Evolutionary conservation across 2,888 invertebrate species (phyloP).

Genomic region (Eremobia ochroleuca): DNA sequence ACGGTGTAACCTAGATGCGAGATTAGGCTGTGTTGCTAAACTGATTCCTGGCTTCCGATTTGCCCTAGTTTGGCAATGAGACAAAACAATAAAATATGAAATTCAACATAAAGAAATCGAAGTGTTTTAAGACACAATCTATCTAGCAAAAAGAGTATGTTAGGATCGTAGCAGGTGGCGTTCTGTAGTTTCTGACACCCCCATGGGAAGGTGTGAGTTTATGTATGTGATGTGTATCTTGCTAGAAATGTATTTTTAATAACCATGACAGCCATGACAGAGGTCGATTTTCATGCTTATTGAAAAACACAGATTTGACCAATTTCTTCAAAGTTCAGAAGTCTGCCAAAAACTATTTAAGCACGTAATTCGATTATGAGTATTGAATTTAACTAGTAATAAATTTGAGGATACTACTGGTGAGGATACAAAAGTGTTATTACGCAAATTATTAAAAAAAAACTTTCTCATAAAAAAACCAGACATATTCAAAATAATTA

Average conservation of each 20-base stretch:
- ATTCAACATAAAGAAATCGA: background rate
- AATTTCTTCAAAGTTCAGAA: background rate
- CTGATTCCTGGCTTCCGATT: background rate
- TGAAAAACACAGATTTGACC: background rate
- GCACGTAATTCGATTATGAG: background rate
- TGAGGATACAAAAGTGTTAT: background rate
- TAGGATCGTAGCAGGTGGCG: background rate
- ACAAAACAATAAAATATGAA: background rate
- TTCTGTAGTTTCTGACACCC: too few species aligned
- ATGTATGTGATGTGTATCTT: background rate
- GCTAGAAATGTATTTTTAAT: background rate
- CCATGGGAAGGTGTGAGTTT: too few species aligned
- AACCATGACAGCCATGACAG: too few species aligned
- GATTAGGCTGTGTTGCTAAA: conserved; percentile 29
- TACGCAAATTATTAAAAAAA: conserved; percentile 4
- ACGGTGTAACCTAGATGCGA: conserved; percentile 28
- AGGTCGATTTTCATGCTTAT: background rate
- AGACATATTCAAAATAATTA: conserved; percentile 10
- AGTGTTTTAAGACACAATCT: background rate
- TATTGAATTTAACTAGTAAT: background rate
- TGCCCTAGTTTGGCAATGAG: background rate
- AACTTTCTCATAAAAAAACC: background rate
- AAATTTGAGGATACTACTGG: background rate
- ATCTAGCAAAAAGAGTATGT: background rate
- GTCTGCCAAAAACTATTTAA: background rate